phyloP scores from a whole-genome alignment of 2,888 invertebrate species.

The Ferrisia virgata region DNA sequence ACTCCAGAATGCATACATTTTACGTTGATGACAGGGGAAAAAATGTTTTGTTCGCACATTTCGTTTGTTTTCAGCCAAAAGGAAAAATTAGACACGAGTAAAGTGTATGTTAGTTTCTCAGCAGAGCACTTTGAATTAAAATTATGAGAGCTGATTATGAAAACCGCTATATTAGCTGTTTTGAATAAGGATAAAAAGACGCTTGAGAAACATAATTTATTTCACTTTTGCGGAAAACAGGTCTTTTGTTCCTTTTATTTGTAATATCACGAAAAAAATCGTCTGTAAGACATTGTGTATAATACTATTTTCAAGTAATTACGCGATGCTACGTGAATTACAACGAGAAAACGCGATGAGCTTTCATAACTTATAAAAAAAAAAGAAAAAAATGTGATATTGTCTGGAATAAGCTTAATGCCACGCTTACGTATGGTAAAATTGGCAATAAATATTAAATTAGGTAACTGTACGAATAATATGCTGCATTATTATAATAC shows the following conservation, averaged over 20 bases:
- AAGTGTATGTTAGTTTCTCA: background rate
- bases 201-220: conserved; percentile 34
- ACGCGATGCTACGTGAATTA: background rate
- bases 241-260: conserved; percentile 20
- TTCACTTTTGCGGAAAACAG: conserved; percentile 34
- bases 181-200: conserved; percentile 20
- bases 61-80: background rate
- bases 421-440: background rate
- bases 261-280: conserved; percentile 1
- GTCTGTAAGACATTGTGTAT: background rate
- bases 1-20: background rate
- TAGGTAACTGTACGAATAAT: background rate
- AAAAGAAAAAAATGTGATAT: background rate
- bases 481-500: background rate
- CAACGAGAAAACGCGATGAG: background rate
- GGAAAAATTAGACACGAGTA: background rate
- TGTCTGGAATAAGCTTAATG: background rate
- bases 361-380: background rate
- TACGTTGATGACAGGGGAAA: background rate
- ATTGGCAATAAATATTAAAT: conserved; percentile 26
- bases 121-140: conserved; percentile 28
- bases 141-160: conserved; percentile 37
- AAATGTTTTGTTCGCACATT: background rate
- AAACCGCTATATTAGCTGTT: conserved; percentile 24
- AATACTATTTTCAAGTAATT: background rate